phyloP scores from a whole-genome alignment of 2,113 vertebrate species.

The Nesoenas mayeri region DNA sequence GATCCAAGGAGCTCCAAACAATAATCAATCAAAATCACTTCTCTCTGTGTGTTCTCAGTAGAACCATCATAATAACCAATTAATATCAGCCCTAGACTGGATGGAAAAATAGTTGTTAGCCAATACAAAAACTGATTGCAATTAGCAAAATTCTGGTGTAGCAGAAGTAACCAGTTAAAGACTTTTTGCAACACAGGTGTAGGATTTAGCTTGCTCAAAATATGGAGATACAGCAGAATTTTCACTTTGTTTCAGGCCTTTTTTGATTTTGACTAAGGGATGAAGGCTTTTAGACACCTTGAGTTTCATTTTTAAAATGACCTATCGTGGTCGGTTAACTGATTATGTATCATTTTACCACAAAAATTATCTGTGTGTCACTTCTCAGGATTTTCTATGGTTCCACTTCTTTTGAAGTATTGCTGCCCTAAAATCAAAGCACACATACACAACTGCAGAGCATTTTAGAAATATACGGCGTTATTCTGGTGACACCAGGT shows the following conservation, averaged over 20 bases:
- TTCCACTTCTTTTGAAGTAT: not conserved
- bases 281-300: not conserved
- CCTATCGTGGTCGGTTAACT: not conserved
- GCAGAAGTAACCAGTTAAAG: not conserved
- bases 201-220: not conserved
- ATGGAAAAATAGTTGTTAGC: not conserved
- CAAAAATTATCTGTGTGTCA: not conserved
- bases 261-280: not conserved
- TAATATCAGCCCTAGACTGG: not conserved
- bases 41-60: not conserved
- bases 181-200: not conserved
- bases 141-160: not conserved
- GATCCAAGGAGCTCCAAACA: not conserved
- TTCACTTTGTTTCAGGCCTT: not conserved
- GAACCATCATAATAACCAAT: not conserved
- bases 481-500: constrained; percentile 72
- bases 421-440: not conserved
- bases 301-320: not conserved
- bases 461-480: not conserved
- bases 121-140: not conserved
- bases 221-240: not conserved
- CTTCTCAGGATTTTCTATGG: not conserved
- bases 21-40: not conserved
- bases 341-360: not conserved
- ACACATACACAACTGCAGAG: not conserved